Percentiles rank a stretch among this genome's conserved stretches.
These are phyloP conservation scores for Psittacula echo DNA, from an alignment of 2,797 vertebrate species.

Conservation along the genomic window DNA sequence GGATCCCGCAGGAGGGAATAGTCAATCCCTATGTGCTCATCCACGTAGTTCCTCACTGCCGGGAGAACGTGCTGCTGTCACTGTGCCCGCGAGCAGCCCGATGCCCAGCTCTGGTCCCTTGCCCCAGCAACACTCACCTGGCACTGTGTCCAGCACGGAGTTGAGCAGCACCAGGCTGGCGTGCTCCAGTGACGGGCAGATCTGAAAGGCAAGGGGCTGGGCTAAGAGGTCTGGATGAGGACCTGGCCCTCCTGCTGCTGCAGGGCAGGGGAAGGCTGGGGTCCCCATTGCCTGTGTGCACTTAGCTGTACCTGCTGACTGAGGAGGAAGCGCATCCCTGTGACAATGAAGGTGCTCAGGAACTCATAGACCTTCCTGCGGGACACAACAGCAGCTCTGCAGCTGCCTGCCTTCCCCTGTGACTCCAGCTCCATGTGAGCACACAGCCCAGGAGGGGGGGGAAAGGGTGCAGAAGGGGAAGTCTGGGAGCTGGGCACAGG, in stretches of 20 bases:
- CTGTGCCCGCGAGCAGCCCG: not conserved
- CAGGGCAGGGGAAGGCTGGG: not conserved
- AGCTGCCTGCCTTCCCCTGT: not conserved
- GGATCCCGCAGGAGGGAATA: conserved; percentile 92
- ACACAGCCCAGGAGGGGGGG: not conserved
- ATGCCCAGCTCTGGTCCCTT: not conserved
- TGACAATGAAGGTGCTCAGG: conserved; percentile 83
- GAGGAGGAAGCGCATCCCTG: conserved; percentile 90
- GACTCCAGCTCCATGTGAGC: not conserved
- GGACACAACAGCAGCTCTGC: not conserved
- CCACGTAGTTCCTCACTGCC: conserved; percentile 85
- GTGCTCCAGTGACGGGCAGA: conserved; percentile 89
- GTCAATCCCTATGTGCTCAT: conserved; percentile 89
- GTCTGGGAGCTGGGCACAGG: not conserved
- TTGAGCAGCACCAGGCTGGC: conserved; percentile 89
- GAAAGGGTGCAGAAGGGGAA: not conserved
- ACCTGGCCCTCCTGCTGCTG: not conserved
- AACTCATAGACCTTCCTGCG: conserved; percentile 90
- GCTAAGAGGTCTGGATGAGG: not conserved
- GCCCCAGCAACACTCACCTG: conserved; percentile 76
- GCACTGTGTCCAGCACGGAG: conserved; percentile 88
- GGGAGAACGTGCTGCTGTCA: not conserved
- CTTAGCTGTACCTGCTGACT: conserved; percentile 85
- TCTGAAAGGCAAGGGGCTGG: conserved; percentile 75
- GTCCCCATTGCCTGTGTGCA: fast-evolving